phyloP scores from a whole-genome alignment of 2,888 invertebrate genomes.

The Seira musarum region DNA sequence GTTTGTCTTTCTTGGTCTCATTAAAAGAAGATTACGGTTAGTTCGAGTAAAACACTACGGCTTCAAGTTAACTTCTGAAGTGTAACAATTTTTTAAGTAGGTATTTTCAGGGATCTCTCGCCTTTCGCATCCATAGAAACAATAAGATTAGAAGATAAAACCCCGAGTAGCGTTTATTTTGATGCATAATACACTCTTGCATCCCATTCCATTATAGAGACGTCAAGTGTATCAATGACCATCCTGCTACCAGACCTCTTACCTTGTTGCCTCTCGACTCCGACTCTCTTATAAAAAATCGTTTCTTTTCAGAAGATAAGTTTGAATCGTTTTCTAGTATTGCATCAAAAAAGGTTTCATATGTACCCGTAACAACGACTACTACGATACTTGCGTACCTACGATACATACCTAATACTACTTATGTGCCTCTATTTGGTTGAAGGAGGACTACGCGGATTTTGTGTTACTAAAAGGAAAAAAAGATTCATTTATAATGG shows the following conservation, averaged over 20 bases:
- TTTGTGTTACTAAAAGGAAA: background rate
- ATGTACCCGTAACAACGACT: no score
- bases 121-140: constrained; percentile 24
- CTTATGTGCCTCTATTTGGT: background rate
- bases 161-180: constrained; percentile 40
- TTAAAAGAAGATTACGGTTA: no score
- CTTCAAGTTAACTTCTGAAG: background rate
- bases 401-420: constrained; percentile 16
- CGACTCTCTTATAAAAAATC: constrained; percentile 16
- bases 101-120: constrained; percentile 6
- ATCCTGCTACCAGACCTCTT: no score
- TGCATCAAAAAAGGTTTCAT: background rate
- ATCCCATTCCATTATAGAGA: constrained; percentile 55
- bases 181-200: constrained; percentile 59
- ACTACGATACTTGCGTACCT: background rate
- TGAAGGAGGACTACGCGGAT: background rate
- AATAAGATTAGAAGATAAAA: constrained; percentile 26
- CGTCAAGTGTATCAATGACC: constrained; percentile 58
- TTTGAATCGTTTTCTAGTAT: background rate
- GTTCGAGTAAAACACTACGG: background rate
- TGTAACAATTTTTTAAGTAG: constrained; percentile 12
- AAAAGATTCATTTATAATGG: constrained; percentile 67
- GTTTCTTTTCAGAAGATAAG: constrained; percentile 9
- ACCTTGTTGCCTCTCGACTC: background rate
- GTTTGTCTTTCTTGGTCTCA: no score